A percentile compares a stretch with the other conserved stretches of the same genome.
Evolutionary conservation across 2,113 vertebrate species (phyloP).

Genomic region (Labeo rohita): DNA sequence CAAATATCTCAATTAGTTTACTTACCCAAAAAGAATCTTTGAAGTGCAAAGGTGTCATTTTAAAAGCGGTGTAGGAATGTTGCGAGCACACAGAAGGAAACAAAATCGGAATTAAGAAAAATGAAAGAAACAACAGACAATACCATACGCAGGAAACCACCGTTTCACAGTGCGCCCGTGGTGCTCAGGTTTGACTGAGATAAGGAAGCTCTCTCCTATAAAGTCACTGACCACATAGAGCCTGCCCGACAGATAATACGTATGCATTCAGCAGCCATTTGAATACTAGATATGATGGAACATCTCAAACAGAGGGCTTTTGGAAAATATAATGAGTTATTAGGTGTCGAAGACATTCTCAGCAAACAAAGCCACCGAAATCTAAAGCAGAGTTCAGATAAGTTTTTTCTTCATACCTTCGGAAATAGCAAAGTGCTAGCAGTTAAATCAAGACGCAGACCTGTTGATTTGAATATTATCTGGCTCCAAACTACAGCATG

Average conservation of each 20-base stretch:
- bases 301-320: constrained; percentile 24
- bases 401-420: neutral
- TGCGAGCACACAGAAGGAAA: neutral
- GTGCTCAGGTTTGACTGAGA: constrained; percentile 63
- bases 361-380: neutral
- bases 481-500: neutral
- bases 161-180: constrained; percentile 27
- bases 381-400: neutral
- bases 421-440: neutral
- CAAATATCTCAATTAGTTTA: constrained; percentile 7
- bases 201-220: constrained; percentile 70
- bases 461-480: neutral
- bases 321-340: neutral
- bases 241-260: constrained; percentile 36
- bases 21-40: constrained; percentile 90
- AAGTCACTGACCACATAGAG: constrained; percentile 47
- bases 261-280: constrained; percentile 38
- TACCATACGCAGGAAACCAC: constrained; percentile 65
- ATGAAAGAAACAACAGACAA: constrained; percentile 48
- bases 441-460: neutral
- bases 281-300: constrained; percentile 42
- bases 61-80: neutral
- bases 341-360: neutral
- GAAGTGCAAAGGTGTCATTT: constrained; percentile 84
- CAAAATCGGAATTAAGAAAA: constrained; percentile 17